Evolutionary conservation across 2,113 vertebrate species (phyloP), one percentile per base, ranked within the genome.

Genomic region (Phalacrocorax aristotelis): DNA sequence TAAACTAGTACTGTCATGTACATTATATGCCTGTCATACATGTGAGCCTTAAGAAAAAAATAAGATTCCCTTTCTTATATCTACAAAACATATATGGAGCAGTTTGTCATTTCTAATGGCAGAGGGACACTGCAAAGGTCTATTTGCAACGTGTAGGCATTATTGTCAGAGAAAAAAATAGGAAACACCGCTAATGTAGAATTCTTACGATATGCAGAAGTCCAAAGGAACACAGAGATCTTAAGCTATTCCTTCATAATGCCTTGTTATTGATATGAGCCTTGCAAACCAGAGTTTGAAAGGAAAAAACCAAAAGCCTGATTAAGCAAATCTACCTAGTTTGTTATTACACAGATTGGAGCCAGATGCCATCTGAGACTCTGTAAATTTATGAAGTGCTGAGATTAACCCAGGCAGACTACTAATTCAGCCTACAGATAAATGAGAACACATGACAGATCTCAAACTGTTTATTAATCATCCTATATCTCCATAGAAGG

Each of bases 331-430:
- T 51, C 27, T 90, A 93, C 92, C 51, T 71, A 51, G 51, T 94
- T 96, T 95, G 21, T 74, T 95, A 96, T 84, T 94, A 94, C 71
- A 46, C 68, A 92, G 46, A 88, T 44, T 89, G 66, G 78, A 97
- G 93, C 61, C 60, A 96, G 88, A 95, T 85, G 72, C 51, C 74
- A 84, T 74, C 46, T 91, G 78, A 93, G 89, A 96, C 70, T 58
- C 30, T 68, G 87, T 95, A 97, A 96, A 95, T 17, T 92, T 97
- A 40, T 80, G 13, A 82, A 70, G 90, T 85, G 74, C 93, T 89
- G 62, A 94, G 91, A 96, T 96, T 95, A 97, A 96, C 71, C 65
- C 72, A 92, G 75, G 61, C 40, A 91, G 89, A 91, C 90, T 92
- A 91, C 42, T 92, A 58, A 84, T 49, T 80, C 87, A 86, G 19